Evolutionary conservation across 2,113 vertebrate species (phyloP).

Genomic region (Bombycilla garrulus): DNA sequence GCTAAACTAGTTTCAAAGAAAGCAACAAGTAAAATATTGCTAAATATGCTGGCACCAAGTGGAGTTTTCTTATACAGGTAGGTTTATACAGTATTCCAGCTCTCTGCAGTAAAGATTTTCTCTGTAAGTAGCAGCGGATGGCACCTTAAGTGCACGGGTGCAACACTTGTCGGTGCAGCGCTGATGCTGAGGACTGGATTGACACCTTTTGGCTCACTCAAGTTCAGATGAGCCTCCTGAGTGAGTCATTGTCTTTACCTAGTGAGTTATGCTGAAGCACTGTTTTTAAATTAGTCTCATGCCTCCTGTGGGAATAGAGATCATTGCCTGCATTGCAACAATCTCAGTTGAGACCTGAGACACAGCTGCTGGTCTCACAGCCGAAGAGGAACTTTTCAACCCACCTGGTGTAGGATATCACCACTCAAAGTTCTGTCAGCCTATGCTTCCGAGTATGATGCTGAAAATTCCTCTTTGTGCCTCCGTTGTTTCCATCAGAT

Average conservation of each 20-base stretch:
- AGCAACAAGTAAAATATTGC: background rate
- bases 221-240: background rate
- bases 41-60: background rate
- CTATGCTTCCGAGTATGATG: background rate
- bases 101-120: background rate
- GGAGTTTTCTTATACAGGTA: background rate
- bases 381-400: background rate
- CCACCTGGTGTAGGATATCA: background rate
- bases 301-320: background rate
- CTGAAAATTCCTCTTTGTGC: background rate
- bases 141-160: background rate
- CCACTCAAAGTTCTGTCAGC: background rate
- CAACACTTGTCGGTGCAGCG: background rate
- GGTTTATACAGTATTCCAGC: background rate
- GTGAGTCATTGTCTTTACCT: background rate
- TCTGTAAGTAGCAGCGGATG: background rate
- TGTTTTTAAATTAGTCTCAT: background rate
- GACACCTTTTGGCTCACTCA: background rate
- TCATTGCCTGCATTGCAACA: background rate
- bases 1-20: background rate
- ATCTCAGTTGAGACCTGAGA: background rate
- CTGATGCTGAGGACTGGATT: background rate
- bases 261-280: background rate
- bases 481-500: background rate
- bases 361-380: background rate